These are phyloP conservation scores for Saturnia pavonia DNA, from an alignment of 2,888 invertebrate genomes.

Conservation along the genomic window DNA sequence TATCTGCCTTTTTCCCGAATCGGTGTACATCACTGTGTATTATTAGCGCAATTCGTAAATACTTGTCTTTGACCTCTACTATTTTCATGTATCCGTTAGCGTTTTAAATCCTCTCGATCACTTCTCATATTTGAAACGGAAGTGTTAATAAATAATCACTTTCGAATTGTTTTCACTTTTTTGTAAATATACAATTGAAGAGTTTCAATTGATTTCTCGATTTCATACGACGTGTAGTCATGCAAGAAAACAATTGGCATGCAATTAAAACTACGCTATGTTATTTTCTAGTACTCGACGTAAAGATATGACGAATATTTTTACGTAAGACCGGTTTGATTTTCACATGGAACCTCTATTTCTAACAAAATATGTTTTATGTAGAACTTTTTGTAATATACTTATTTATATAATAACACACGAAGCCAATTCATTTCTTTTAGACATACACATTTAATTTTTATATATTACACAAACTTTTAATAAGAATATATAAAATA, in stretches of 20 bases:
- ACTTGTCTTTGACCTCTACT: background rate
- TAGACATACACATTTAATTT: no score
- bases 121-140: background rate
- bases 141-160: conserved; percentile 1
- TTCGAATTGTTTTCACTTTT: conserved; percentile 9
- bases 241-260: background rate
- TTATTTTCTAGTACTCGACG: background rate
- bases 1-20: no score
- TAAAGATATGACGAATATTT: background rate
- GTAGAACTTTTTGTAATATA: no score
- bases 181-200: background rate
- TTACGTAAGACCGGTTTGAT: background rate
- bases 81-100: background rate
- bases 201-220: background rate
- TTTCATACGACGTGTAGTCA: background rate
- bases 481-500: no score
- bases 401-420: no score
- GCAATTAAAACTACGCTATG: background rate
- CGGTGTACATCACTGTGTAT: no score
- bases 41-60: background rate
- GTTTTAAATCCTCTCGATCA: background rate
- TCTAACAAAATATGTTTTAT: no score
- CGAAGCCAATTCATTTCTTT: no score
- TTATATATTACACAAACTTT: no score
- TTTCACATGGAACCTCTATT: background rate